These are phyloP conservation scores for Nothocercus julius DNA, from an alignment of 2,113 vertebrate species.

Conservation along the genomic window DNA sequence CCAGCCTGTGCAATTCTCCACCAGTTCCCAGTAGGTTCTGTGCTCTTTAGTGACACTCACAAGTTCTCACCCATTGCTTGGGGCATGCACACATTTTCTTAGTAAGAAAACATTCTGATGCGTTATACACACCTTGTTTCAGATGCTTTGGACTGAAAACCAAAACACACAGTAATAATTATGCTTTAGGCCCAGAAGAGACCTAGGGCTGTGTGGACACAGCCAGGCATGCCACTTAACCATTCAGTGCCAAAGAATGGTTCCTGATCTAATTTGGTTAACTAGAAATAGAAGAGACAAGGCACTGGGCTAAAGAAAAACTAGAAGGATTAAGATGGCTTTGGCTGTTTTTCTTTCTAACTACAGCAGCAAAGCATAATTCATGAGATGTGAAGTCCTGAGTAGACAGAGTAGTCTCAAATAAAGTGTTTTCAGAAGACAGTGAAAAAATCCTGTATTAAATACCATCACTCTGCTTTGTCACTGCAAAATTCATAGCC, in stretches of 20 bases:
- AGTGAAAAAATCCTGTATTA: background rate
- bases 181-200: background rate
- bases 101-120: background rate
- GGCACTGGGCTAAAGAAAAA: background rate
- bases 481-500: background rate
- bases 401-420: background rate
- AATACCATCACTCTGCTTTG: background rate
- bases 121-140: background rate
- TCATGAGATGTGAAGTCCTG: background rate
- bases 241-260: background rate
- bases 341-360: background rate
- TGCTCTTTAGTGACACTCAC: background rate
- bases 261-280: background rate
- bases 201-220: background rate
- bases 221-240: background rate
- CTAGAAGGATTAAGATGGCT: background rate
- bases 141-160: background rate
- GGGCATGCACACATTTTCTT: background rate
- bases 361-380: background rate
- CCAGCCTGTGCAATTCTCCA: background rate
- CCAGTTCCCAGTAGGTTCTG: background rate
- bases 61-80: rapidly evolving
- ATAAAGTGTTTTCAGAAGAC: background rate
- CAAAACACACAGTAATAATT: background rate
- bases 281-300: background rate